Evolutionary conservation across 2,113 vertebrate genomes (phyloP).

Genomic region (Oreochromis aureus): DNA sequence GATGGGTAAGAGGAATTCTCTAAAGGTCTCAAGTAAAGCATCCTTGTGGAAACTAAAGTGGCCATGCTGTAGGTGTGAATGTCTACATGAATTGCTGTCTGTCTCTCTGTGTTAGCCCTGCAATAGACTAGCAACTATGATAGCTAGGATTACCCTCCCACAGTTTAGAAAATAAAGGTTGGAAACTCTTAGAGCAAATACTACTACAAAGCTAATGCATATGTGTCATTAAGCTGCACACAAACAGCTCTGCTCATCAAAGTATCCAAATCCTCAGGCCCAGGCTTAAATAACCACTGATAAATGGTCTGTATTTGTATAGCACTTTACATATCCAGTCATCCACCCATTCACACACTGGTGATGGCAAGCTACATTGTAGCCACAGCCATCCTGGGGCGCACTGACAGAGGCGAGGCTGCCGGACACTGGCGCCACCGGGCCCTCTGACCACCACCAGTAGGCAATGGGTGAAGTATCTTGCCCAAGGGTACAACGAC

Average conservation of each 20-base stretch:
- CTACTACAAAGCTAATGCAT: background rate
- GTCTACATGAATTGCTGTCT: background rate
- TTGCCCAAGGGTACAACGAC: too few relatives aligned
- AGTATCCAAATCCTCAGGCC: background rate
- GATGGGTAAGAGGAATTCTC: background rate
- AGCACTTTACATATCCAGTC: too few relatives aligned
- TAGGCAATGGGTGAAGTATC: too few relatives aligned
- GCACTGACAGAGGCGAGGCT: too few relatives aligned
- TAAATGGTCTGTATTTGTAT: background rate
- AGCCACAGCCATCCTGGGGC: too few relatives aligned
- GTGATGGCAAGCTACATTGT: too few relatives aligned
- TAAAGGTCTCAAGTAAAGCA: background rate
- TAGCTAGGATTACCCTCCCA: background rate
- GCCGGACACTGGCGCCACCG: too few relatives aligned
- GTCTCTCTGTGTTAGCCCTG: background rate
- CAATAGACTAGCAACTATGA: background rate
- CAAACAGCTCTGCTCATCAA: background rate
- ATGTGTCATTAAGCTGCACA: background rate
- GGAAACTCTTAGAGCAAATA: background rate
- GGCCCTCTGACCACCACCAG: too few relatives aligned
- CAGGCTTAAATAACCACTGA: background rate
- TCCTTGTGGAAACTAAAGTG: background rate
- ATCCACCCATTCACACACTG: too few relatives aligned
- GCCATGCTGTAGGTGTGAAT: background rate
- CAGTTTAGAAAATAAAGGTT: background rate